These are phyloP conservation scores for Melanotaenia trifasciata DNA, from an alignment of 2,797 vertebrate species.

Conservation along the genomic window DNA sequence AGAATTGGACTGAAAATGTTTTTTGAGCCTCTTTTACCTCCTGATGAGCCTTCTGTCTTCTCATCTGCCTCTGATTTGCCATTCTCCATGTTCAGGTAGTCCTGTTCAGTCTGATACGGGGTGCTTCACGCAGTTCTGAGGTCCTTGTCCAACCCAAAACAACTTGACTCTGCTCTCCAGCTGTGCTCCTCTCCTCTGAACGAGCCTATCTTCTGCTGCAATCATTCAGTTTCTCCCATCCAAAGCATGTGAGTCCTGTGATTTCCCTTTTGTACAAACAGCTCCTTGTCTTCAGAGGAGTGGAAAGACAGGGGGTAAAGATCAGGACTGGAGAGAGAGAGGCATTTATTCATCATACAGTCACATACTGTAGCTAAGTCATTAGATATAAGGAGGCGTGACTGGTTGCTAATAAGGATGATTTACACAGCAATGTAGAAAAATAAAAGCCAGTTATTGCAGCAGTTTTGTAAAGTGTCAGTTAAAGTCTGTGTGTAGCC, in stretches of 20 bases:
- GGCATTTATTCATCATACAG: constrained; percentile 49
- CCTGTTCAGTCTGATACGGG: constrained; percentile 1
- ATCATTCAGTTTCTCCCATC: constrained; percentile 68
- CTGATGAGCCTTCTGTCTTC: constrained; percentile 15
- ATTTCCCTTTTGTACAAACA: constrained; percentile 82
- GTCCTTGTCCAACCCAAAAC: constrained; percentile 29
- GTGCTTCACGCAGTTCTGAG: neutral
- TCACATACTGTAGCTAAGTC: constrained; percentile 30
- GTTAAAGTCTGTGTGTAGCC: neutral
- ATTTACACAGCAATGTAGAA: constrained; percentile 19
- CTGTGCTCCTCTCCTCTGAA: constrained; percentile 41
- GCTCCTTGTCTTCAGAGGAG: constrained; percentile 78
- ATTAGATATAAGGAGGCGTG: constrained; percentile 40
- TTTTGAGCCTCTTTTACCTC: constrained; percentile 57
- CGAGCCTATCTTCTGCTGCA: constrained; percentile 46
- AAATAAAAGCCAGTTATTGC: constrained; percentile 2
- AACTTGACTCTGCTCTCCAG: constrained; percentile 28
- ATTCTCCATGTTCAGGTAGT: constrained; percentile 63
- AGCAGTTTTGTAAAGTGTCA: constrained; percentile 3
- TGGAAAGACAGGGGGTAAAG: constrained; percentile 59
- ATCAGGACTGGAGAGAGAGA: constrained; percentile 58
- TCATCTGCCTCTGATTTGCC: constrained; percentile 43
- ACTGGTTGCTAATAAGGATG: constrained; percentile 29
- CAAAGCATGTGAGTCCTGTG: constrained; percentile 86
- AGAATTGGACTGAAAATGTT: neutral